These are phyloP conservation scores for Chromobotia macracanthus DNA, from an alignment of 2,797 vertebrate genomes.

Conservation along the genomic window DNA sequence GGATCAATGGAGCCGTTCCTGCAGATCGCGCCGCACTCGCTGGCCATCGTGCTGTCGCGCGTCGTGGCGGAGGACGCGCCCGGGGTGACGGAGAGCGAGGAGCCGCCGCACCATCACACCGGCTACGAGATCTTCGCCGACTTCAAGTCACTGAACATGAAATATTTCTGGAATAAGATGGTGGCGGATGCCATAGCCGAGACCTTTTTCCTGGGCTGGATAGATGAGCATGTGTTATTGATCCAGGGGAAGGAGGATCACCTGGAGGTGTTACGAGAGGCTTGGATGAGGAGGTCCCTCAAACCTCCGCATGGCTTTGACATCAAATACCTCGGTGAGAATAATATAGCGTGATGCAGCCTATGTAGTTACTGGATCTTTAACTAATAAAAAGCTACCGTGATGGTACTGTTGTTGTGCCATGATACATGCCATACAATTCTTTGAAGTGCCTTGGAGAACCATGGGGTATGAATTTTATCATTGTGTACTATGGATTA, in stretches of 20 bases:
- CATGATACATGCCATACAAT: background rate
- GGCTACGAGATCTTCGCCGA: constrained; percentile 97
- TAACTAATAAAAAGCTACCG: background rate
- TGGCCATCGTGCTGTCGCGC: constrained; percentile 90
- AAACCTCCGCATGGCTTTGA: constrained; percentile 90
- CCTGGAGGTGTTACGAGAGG: constrained; percentile 91
- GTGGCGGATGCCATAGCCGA: constrained; percentile 90
- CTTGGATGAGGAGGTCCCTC: constrained; percentile 91
- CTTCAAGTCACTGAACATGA: constrained; percentile 94
- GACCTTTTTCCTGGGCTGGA: constrained; percentile 96
- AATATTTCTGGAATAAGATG: constrained; percentile 91
- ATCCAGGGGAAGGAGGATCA: constrained; percentile 95
- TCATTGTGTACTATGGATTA: too few relatives aligned
- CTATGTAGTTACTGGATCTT: background rate
- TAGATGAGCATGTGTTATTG: constrained; percentile 94
- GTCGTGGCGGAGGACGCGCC: constrained; percentile 65
- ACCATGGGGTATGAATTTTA: background rate
- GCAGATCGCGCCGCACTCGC: constrained; percentile 94
- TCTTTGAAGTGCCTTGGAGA: background rate
- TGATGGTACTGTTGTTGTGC: background rate
- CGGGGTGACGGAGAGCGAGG: constrained; percentile 74
- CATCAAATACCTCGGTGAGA: constrained; percentile 93
- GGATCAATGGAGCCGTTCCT: constrained; percentile 83
- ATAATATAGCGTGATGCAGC: background rate
- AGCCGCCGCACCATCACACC: constrained; percentile 85